Conservation (phyloP, 2,797 vertebrate species). For the Rhyacichthys aspro region DNA sequence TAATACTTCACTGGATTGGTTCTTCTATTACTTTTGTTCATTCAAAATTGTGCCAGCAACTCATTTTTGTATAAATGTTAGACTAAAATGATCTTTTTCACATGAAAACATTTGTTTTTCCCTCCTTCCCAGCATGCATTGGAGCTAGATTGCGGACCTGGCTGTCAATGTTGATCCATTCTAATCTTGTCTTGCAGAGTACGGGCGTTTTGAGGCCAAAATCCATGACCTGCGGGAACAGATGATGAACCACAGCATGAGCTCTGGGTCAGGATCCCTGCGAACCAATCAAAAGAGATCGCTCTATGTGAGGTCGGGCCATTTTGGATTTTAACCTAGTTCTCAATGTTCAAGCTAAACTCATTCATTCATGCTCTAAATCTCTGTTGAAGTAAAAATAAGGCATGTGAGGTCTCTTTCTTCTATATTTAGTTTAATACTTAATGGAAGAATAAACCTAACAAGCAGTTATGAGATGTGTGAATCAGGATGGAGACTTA, state of each 20-base stretch:
- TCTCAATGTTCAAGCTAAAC: conserved; percentile 2
- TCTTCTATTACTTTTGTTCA: too few species aligned
- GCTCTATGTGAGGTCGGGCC: conserved; percentile 92
- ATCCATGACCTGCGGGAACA: conserved; percentile 98
- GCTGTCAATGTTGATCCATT: conserved; percentile 26
- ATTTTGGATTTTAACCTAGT: conserved; percentile 16
- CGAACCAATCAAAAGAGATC: conserved; percentile 97
- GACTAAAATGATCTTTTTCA: neutral
- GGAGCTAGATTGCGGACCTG: conserved; percentile 6
- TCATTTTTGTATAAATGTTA: too few species aligned
- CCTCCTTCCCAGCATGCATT: conserved; percentile 11
- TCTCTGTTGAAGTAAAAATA: conserved; percentile 4
- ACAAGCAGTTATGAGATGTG: conserved; percentile 20
- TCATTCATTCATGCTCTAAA: neutral
- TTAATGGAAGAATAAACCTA: neutral
- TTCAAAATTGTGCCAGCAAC: too few species aligned
- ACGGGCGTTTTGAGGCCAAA: conserved; percentile 97
- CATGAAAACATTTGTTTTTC: conserved; percentile 2
- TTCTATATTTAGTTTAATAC: neutral
- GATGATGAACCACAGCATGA: conserved; percentile 99
- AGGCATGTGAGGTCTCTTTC: neutral
- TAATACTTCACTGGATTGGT: neutral
- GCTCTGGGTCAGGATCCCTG: conserved; percentile 95
- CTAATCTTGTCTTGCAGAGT: conserved; percentile 82
- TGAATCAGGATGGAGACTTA: conserved; percentile 24